These are phyloP conservation scores for Chirona hameri DNA, from an alignment of 2,888 invertebrate species.

Conservation along the genomic window DNA sequence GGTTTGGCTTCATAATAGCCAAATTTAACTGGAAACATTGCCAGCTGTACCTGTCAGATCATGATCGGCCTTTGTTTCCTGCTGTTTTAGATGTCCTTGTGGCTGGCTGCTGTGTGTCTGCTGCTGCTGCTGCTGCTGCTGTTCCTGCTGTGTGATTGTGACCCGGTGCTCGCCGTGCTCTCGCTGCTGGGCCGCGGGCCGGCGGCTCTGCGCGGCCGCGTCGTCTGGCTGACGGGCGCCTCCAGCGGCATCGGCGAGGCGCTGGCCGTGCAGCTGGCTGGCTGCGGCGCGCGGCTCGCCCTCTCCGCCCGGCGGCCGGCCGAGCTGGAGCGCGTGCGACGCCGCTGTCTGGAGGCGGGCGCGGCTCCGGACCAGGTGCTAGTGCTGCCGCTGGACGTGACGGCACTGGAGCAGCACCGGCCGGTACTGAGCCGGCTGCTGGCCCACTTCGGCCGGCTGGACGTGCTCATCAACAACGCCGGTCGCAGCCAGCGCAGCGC, in stretches of 20 bases:
- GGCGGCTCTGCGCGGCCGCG: slow-evolving; percentile 57
- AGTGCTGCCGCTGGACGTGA: slow-evolving; percentile 65
- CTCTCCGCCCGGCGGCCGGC: slow-evolving; percentile 62
- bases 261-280: slow-evolving; percentile 64
- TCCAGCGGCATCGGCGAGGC: slow-evolving; percentile 78
- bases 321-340: slow-evolving; percentile 63
- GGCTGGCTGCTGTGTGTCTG: neutral
- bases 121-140: slow-evolving; percentile 29
- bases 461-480: slow-evolving; percentile 76
- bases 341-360: slow-evolving; percentile 54
- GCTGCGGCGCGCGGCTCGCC: slow-evolving; percentile 61
- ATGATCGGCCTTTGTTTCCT: too few relatives aligned
- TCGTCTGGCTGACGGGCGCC: slow-evolving; percentile 79
- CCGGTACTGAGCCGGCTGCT: slow-evolving; percentile 59
- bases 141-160: slow-evolving; percentile 8
- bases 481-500: slow-evolving; percentile 70
- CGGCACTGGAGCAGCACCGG: slow-evolving; percentile 59
- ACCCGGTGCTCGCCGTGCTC: slow-evolving; percentile 28
- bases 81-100: slow-evolving; percentile 30
- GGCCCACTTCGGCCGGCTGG: slow-evolving; percentile 65
- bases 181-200: neutral
- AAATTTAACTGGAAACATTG: too few relatives aligned
- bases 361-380: slow-evolving; percentile 60
- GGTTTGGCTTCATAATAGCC: too few relatives aligned
- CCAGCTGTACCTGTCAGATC: too few relatives aligned